phyloP scores from a whole-genome alignment of 1,140 invertebrate species.

The Sinella curviseta region DNA sequence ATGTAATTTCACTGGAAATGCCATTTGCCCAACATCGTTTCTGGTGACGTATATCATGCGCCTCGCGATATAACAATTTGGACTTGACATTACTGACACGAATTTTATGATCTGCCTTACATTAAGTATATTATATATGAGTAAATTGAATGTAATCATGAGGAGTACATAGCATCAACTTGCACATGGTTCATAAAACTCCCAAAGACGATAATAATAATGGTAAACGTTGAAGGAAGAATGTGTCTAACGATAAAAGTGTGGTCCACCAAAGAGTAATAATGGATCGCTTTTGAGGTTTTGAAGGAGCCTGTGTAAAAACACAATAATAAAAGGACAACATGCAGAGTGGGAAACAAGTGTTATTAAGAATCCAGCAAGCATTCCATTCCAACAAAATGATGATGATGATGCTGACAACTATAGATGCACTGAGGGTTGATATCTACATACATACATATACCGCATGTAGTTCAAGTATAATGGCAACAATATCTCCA shows the following conservation, averaged over 20 bases:
- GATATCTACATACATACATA: no score
- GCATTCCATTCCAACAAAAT: constrained; percentile 2
- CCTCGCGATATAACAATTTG: not conserved
- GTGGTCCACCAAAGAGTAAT: not conserved
- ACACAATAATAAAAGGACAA: not conserved
- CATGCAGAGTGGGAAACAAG: not conserved
- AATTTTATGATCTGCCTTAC: not conserved
- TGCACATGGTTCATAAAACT: no score
- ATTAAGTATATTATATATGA: not conserved
- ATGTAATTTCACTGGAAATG: no score
- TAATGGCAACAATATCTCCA: not conserved
- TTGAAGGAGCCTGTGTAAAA: not conserved
- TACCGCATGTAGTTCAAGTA: not conserved
- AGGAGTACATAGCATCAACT: no score
- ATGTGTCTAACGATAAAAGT: no score
- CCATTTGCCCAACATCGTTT: no score
- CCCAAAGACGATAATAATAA: no score
- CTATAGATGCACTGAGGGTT: no score
- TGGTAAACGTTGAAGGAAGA: no score
- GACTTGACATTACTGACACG: not conserved
- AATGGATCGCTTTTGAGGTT: not conserved
- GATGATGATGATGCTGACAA: no score
- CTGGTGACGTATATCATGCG: no score
- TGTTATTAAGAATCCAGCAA: not conserved
- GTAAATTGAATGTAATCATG: not conserved